Percentiles rank a stretch among this genome's conserved stretches.
These are phyloP conservation scores for Delia radicum DNA, from an alignment of 1,140 invertebrate species.

Conservation along the genomic window DNA sequence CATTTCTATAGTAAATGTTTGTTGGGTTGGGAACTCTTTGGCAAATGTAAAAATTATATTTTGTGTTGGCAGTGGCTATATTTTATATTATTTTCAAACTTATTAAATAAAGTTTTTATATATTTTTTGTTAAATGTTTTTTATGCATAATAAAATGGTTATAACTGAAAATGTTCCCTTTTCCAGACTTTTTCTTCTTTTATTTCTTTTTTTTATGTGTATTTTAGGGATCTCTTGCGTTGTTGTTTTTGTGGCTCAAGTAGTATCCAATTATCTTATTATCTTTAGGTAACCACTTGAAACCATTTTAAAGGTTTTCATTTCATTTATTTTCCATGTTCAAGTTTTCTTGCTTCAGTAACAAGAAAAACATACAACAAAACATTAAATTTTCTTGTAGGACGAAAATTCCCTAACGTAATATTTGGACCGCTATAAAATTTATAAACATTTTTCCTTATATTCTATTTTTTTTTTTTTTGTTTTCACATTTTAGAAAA, in stretches of 20 bases:
- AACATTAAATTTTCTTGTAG: not conserved
- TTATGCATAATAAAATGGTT: not conserved
- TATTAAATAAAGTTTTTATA: constrained; percentile 12
- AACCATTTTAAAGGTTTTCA: constrained; percentile 6
- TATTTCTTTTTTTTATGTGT: not conserved
- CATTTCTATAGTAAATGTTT: too few relatives aligned
- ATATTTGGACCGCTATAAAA: constrained; percentile 4
- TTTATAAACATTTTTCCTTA: too few relatives aligned
- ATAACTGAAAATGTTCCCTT: not conserved
- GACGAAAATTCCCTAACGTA: not conserved
- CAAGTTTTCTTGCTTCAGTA: not conserved
- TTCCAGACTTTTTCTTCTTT: not conserved
- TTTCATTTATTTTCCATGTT: not conserved
- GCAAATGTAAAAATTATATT: too few relatives aligned
- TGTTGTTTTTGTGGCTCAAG: not conserved
- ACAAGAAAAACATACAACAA: not conserved
- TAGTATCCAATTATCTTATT: constrained; percentile 16
- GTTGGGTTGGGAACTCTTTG: too few relatives aligned
- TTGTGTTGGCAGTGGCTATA: too few relatives aligned
- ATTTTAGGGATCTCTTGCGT: not conserved
- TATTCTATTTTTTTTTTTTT: too few relatives aligned
- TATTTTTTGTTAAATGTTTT: not conserved
- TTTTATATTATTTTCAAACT: constrained; percentile 10
- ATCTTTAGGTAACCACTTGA: constrained; percentile 13
- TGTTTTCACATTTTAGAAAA: not conserved